Evolutionary conservation across 2,113 vertebrate genomes (phyloP), one percentile per base, ranked within the genome.

Genomic region (Vulpes vulpes): DNA sequence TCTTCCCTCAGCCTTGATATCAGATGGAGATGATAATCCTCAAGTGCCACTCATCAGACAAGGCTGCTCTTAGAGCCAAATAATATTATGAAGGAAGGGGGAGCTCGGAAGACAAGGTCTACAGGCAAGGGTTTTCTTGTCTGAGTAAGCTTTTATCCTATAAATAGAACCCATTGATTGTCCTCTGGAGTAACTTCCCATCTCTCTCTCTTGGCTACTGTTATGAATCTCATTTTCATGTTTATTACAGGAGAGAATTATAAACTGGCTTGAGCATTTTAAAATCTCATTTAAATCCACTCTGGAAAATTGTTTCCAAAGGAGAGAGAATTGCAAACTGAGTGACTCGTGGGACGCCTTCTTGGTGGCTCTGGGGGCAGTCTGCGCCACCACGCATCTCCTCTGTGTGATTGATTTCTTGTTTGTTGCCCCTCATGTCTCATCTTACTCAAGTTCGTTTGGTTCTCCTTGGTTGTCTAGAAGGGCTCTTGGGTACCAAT

Each of bases 141-240:
- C 85, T 83, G 89, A 97, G 90, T 80, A 97, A 96, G 76, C 87
- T 92, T 96, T 97, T 95, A 85, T 87, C 60, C 71, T 97, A 96
- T 95, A 96, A 97, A 95, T 97, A 97, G 96, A 96, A 83, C 89
- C 38, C 80, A 96, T 91, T 91, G 90, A 97, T 97, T 12, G 2
- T 74, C 38, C 80, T 14, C 80, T 95, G 87, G 84, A 97, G 96
- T 96, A 78, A 85, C 94, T 95, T 97, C 95, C 95, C 71, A 74
- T 97, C 86, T 94, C 59, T 88, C 67, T 88, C 14, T 97, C 67
- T 90, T 95, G 97, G 87, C 65, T 94, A 74, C 95, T 89, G 55
- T 82, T 95, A 79, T 53, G 81, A 95, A 96, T 96, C 95, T 96
- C 87, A 95, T 97, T 97, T 97, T 97, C 87, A 55, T 89, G 62